Base-by-base conservation (phyloP, 2,888 invertebrate genomes). In the Thera britannica region DNA sequence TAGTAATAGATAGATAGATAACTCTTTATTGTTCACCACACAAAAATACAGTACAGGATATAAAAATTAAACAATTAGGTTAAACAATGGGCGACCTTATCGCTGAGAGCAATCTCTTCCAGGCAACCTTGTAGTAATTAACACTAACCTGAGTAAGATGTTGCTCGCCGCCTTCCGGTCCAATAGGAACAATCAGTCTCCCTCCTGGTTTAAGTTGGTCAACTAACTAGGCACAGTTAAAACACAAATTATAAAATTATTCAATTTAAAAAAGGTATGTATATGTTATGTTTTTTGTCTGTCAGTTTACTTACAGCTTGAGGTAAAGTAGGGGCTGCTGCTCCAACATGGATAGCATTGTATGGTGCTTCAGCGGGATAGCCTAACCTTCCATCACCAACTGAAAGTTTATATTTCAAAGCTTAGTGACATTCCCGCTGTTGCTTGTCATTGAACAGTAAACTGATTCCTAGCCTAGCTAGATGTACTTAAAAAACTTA, bases 301-400 rank as follows among this genome's bases (percentile, higher is more conserved):
- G 9, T 7, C 3, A 2, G 2, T 46, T 44, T 51, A 56, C 90
- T 95, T 84, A 98, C 95, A 76, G 95, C 94, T 86, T 96, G 94
- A 38, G 98, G 98, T 67, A 97, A 92, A 66, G 94, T 94, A 3
- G 97, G 95, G 8, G 98, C 97, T 46, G 98, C 98, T 8, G 98
- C 98, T 61, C 98, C 98, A 5, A 98, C 98, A 89, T 99, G 98
- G 77, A 99, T 99, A 23, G 98, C 98, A 93, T 98, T 96, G 82
- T 96, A 99, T 0, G 98, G 98, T 3, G 96, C 97, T 73, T 95
- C 95, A 64, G 94, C 90, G 2, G 95, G 90, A 82, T 95, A 96
- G 3, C 99, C 99, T 79, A 95, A 89, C 68, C 98, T 94, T 2
- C 99, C 99, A 94, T 99, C 98, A n/a, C 98, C 98, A 86, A 96